Evolutionary conservation across 1,140 invertebrate genomes (phyloP).

Genomic region (Heterodera carotae): DNA sequence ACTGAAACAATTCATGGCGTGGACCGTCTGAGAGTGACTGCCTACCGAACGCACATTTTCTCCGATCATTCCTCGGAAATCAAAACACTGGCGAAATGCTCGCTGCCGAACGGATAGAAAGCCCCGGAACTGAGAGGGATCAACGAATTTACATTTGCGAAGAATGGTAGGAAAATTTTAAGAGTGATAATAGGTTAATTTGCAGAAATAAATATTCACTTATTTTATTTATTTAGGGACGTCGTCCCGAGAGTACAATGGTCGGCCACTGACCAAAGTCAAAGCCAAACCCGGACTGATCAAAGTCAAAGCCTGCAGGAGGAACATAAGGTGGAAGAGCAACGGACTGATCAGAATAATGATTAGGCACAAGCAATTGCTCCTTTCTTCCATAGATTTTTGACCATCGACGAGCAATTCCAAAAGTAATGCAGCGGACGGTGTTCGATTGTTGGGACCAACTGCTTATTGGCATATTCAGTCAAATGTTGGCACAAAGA

Average conservation of each 20-base stretch:
- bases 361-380: too few relatives aligned
- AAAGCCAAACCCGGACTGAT: too few relatives aligned
- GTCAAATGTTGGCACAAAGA: not conserved
- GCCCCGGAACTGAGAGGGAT: not conserved
- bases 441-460: constrained; percentile 93
- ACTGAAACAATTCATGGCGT: too few relatives aligned
- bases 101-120: not conserved
- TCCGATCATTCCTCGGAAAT: constrained; percentile 42
- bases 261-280: too few relatives aligned
- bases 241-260: constrained; percentile 89
- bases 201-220: constrained; percentile 73
- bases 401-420: constrained; percentile 94
- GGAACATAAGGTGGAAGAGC: not conserved
- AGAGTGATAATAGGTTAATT: too few relatives aligned
- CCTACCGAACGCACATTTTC: constrained; percentile 57
- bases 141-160: not conserved
- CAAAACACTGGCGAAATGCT: not conserved
- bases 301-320: too few relatives aligned
- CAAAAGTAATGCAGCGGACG: constrained; percentile 96
- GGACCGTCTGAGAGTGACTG: constrained; percentile 54
- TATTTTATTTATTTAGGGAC: constrained; percentile 91
- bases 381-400: constrained; percentile 81
- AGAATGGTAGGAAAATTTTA: constrained; percentile 20
- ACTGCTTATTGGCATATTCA: constrained; percentile 69
- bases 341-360: too few relatives aligned